Base-by-base conservation (phyloP, 2,888 invertebrate species). In the Luperina nickerlii region DNA sequence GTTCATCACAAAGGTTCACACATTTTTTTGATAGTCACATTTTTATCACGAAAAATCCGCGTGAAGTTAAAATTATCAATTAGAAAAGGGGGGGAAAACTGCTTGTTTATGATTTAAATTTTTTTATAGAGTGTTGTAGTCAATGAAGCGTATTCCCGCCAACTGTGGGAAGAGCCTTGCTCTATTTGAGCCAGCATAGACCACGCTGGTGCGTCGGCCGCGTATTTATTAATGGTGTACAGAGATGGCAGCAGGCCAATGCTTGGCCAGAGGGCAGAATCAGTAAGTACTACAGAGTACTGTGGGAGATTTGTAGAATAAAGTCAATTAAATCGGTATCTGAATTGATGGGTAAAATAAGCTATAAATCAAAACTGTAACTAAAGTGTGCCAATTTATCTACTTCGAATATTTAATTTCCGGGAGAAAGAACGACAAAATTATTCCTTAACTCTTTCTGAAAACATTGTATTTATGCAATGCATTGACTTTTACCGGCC, bases 91-190 rank as follows among this genome's bases (percentile, higher is more conserved):
- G 45, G 45, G 13, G 18, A 11, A 74, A 74, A 57, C 8, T 15
- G 15, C 51, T 65, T 84, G 73, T 74, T 70, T 85, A 76, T 73
- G 9, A 15, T 48, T 48, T 45, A 24, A 6, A 27, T 60, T 65
- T 73, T 76, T 60, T 63, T 9, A 6, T 15, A 27, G 5, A 27
- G 42, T 54, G 11, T n/a, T 1, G 4, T 74, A 24, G 42, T 75
- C 42, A 75, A 72, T 78, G 38, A 48, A 76, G 45, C 75, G 81
- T 76, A 54, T 85, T 87, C 85, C 87, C 88, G 78, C 82, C 85
- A 86, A 87, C 86, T 76, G 81, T 51, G 76, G 88, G 82, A 87
- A 88, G 85, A 89, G 86, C 93, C 94, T 94, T 93, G 95, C 89
- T 92, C 93, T 92, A 94, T 92, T 93, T 94, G 89, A 84, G 88